A percentile compares a stretch with the other conserved stretches of the same genome.
These are phyloP conservation scores for Fopius arisanus DNA, from an alignment of 1,140 invertebrate genomes.

Conservation along the genomic window DNA sequence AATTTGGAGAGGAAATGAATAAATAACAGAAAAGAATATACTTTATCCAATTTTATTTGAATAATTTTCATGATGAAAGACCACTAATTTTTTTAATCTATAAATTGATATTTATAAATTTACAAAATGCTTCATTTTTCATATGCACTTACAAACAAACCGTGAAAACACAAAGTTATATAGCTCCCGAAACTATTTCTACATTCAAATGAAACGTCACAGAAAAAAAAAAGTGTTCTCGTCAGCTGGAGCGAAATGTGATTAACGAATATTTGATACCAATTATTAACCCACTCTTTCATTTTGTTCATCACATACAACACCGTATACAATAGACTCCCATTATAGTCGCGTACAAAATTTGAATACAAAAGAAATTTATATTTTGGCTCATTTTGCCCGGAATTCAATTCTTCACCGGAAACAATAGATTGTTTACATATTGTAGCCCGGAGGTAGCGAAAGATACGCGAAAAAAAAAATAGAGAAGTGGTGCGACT, in stretches of 20 bases:
- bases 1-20: background rate
- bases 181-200: background rate
- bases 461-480: no score
- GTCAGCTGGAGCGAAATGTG: background rate
- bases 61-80: background rate
- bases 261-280: background rate
- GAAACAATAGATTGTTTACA: no score
- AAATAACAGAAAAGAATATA: background rate
- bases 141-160: conserved; percentile 17
- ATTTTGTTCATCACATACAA: background rate
- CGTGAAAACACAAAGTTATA: conserved; percentile 10
- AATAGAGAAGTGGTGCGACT: no score
- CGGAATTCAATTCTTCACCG: no score
- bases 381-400: no score
- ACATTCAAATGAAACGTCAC: background rate
- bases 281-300: background rate
- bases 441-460: no score
- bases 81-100: background rate
- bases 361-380: no score
- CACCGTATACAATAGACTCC: no score
- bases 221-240: background rate
- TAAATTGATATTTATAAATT: conserved; percentile 5
- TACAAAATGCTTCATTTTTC: conserved; percentile 21
- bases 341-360: no score
- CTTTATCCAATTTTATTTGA: background rate